A percentile compares a stretch with the other conserved stretches of the same genome.
Conservation (phyloP, 1,140 invertebrate species). For the Acromyrmex echinatior region DNA sequence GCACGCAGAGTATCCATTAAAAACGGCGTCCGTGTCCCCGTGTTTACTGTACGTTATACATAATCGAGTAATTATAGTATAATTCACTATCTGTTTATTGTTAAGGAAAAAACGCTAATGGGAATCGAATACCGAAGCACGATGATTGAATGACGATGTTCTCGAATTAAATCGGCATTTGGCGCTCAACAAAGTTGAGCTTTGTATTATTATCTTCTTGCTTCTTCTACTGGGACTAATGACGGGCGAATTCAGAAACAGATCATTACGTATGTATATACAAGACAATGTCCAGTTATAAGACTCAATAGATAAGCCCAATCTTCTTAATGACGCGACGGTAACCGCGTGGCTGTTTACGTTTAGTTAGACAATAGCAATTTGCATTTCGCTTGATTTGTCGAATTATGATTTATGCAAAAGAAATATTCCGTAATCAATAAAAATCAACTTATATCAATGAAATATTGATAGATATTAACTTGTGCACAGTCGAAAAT, state of each 20-base stretch:
- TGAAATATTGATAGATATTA: not conserved
- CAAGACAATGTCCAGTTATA: constrained; percentile 14
- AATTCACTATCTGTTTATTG: constrained; percentile 11
- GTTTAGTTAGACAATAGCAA: constrained; percentile 39
- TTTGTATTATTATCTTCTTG: constrained; percentile 31
- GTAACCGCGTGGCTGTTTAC: not conserved
- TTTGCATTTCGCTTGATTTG: not conserved
- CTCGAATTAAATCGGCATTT: not conserved
- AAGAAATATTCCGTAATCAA: not conserved
- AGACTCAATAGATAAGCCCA: not conserved
- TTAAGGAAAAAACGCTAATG: constrained; percentile 1
- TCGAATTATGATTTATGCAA: not conserved
- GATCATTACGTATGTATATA: not conserved
- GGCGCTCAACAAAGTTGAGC: not conserved
- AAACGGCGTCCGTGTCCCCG: not conserved
- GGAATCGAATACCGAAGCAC: not conserved
- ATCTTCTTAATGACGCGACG: constrained; percentile 24
- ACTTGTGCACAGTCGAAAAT: not conserved
- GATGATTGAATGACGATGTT: not conserved
- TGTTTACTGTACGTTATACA: not conserved
- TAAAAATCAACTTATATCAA: not conserved
- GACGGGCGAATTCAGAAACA: not conserved
- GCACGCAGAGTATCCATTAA: not conserved
- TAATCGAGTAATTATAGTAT: not conserved
- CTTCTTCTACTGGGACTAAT: not conserved